Evolutionary conservation across 2,797 vertebrate genomes (phyloP).

Genomic region (Vipera latastei): DNA sequence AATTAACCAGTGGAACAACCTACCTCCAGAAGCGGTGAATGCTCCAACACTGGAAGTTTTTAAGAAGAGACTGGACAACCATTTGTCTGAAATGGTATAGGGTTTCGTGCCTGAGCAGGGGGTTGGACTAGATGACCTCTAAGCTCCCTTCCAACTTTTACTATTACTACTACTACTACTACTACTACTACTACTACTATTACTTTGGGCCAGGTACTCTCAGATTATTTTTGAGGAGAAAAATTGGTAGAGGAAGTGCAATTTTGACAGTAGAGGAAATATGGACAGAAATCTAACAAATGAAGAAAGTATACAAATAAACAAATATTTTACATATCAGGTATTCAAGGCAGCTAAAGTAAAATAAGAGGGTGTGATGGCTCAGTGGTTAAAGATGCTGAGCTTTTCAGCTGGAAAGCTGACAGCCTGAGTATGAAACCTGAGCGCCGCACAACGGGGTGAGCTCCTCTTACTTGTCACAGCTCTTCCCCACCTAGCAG

Average conservation of each 20-base stretch:
- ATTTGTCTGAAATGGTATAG: no score
- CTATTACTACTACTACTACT: no score
- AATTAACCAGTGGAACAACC: no score
- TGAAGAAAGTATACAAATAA: background rate
- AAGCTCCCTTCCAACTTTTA: no score
- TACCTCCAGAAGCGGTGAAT: no score
- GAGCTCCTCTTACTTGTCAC: no score
- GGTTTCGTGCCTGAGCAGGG: no score
- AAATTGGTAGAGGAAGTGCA: background rate
- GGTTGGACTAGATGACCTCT: no score
- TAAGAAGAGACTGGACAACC: no score
- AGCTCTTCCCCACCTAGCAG: no score
- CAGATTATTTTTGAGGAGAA: background rate
- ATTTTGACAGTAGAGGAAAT: background rate
- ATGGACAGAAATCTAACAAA: background rate
- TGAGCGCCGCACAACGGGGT: rapidly evolving
- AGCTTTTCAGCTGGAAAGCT: background rate
- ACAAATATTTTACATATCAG: background rate
- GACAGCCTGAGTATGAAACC: background rate
- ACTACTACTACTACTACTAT: no score
- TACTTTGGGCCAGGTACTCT: background rate
- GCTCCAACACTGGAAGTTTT: no score
- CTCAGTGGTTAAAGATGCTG: background rate
- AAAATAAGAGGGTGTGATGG: background rate
- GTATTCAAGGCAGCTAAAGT: background rate